A percentile compares a stretch with the other conserved stretches of the same genome.
phyloP scores from a whole-genome alignment of 2,888 invertebrate genomes.

The Sphaerophoria rueppellii region DNA sequence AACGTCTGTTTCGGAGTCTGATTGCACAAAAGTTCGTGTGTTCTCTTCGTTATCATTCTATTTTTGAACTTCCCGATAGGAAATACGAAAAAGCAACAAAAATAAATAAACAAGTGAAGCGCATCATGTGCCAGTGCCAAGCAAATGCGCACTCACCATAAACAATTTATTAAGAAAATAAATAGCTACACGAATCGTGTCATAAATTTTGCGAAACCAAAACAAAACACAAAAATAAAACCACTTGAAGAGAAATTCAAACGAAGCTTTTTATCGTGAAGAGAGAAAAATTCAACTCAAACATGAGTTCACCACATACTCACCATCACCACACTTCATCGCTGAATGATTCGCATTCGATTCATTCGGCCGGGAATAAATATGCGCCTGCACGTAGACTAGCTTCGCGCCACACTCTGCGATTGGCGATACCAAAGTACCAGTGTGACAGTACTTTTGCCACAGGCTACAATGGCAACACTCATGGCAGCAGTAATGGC shows the following conservation, averaged over 20 bases:
- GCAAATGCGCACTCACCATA: slow-evolving; percentile 54
- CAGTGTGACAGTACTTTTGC: slow-evolving; percentile 77
- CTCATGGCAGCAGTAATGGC: slow-evolving; percentile 22
- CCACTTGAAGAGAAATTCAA: slow-evolving; percentile 32
- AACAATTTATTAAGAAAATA: slow-evolving; percentile 41
- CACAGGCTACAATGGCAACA: slow-evolving; percentile 55
- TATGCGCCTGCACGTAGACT: slow-evolving; percentile 82
- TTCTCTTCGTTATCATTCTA: slow-evolving; percentile 61
- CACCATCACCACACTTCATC: slow-evolving; percentile 59
- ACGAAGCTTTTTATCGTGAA: slow-evolving; percentile 37
- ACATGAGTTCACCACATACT: slow-evolving; percentile 68
- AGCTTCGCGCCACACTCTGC: slow-evolving; percentile 81
- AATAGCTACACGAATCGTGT: slow-evolving; percentile 28
- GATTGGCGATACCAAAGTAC: slow-evolving; percentile 81
- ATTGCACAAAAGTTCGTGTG: slow-evolving; percentile 65
- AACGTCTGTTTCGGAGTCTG: slow-evolving; percentile 68
- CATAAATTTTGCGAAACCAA: slow-evolving; percentile 9
- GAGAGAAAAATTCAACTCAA: slow-evolving; percentile 46
- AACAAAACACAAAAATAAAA: slow-evolving; percentile 19
- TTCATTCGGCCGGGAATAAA: slow-evolving; percentile 75
- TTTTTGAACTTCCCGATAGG: slow-evolving; percentile 54
- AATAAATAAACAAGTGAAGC: slow-evolving; percentile 40
- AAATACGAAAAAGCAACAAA: slow-evolving; percentile 21
- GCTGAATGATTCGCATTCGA: slow-evolving; percentile 25
- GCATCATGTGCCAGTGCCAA: slow-evolving; percentile 59